Conservation (phyloP, 1,140 invertebrate species). For the Trachelipus rathkii region DNA sequence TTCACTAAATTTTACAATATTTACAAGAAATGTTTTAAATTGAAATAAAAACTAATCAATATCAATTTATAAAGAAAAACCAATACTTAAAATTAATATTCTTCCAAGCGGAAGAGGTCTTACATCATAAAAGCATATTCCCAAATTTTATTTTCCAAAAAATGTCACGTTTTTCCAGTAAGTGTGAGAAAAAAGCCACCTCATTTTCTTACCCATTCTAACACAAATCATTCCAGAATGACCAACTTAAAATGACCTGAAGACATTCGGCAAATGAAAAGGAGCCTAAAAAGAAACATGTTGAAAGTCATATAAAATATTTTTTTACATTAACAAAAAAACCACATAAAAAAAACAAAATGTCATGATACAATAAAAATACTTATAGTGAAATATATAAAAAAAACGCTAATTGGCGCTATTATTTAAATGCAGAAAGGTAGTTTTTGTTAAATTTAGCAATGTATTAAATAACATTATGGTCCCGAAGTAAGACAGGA, state of each 20-base stretch:
- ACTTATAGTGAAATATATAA: no score
- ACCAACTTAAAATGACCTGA: slow-evolving; percentile 38
- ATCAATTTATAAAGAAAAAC: slow-evolving; percentile 37
- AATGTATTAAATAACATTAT: no score
- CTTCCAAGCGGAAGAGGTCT: slow-evolving; percentile 50
- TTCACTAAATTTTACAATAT: no score
- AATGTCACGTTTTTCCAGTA: slow-evolving; percentile 71
- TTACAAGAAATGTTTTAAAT: no score
- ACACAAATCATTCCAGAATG: no score
- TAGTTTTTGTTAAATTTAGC: no score
- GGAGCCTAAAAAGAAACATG: slow-evolving; percentile 32
- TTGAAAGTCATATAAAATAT: neutral
- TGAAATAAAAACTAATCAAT: no score
- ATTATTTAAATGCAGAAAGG: no score
- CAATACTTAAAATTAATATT: slow-evolving; percentile 48
- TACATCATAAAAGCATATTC: slow-evolving; percentile 67
- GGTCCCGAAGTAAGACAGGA: no score
- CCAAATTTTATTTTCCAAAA: slow-evolving; percentile 64
- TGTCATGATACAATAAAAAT: neutral
- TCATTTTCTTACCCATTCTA: slow-evolving; percentile 59
- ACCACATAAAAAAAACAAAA: neutral
- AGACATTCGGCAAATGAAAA: slow-evolving; percentile 33
- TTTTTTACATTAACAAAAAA: neutral
- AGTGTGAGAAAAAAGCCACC: slow-evolving; percentile 87
- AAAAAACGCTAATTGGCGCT: no score